phyloP scores from a whole-genome alignment of 2,113 vertebrate genomes.

The Pomatorhinus ruficollis region DNA sequence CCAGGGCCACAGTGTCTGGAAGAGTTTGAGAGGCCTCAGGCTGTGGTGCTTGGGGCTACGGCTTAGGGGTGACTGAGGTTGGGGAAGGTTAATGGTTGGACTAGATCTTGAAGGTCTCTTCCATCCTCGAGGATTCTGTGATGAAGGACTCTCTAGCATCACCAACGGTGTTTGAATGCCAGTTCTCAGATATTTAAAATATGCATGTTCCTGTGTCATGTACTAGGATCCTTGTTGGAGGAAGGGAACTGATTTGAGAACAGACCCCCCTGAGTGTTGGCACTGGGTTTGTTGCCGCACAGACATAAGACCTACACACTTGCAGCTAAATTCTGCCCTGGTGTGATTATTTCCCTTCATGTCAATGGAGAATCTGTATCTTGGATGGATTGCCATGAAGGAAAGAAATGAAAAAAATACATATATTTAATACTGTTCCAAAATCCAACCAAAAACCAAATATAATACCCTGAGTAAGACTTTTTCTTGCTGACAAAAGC shows the following conservation, averaged over 20 bases:
- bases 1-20: background rate
- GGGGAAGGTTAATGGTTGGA: background rate
- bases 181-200: background rate
- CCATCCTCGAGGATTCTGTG: background rate
- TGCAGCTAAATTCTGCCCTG: background rate
- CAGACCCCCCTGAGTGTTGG: background rate
- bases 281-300: background rate
- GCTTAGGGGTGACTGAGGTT: background rate
- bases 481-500: background rate
- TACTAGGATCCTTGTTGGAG: background rate
- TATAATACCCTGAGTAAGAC: background rate
- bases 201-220: background rate
- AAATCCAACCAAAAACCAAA: background rate
- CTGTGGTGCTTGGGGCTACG: accelerated
- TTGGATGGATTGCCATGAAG: background rate
- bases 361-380: background rate
- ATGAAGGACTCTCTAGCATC: background rate
- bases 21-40: background rate
- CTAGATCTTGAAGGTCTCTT: background rate
- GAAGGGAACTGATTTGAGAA: background rate
- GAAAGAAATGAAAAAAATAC: background rate
- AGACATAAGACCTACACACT: background rate
- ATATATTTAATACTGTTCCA: background rate
- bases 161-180: background rate
- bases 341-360: background rate